Evolutionary conservation across 2,888 invertebrate species (phyloP), one percentile per base, ranked within the genome.

Genomic region (Mythimna albipuncta): DNA sequence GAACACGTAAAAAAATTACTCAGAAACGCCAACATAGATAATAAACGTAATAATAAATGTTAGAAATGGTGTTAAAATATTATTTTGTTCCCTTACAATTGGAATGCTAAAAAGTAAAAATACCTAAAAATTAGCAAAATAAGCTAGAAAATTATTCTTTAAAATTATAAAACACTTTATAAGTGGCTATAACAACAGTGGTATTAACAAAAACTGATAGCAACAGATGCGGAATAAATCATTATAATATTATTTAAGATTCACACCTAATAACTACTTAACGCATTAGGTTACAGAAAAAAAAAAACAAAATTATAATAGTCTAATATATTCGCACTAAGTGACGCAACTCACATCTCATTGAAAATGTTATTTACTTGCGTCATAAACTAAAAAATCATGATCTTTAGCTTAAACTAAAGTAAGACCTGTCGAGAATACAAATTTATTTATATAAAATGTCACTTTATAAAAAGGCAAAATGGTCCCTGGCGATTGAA

Each of bases 261-360:
- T 79, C 67, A 63, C 69, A 76, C 75, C 59, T 83, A 82, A 69
- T 83, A 67, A 79, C 83, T 73, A 64, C 72, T 76, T 76, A 71
- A 62, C n/a, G 32, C 32, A 35, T 26, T 69, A 58, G 58, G 38
- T 67, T 54, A 64, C 55, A 38, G 41, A 41, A 41, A 11, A 57
- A 72, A 72, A 82, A 58, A 75, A 69, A 65, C 3, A 13, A 13
- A 47, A 16, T 47, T 47, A 13, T 47, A 47, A 47, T 13, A 47
- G 16, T 47, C 47, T 47, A 13, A 47, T 47, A 16, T 47, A 47
- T 47, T 47, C 47, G 16, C 47, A 6, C 32, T 6, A 35, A 26
- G 64, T 71, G 64, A 62, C 52, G 64, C 57, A 47, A 63, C 32
- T 32, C 44, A 13, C 13, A 13, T 44, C 44, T 44, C 47, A 47